Base-by-base conservation (phyloP, 2,113 vertebrate genomes). In the Nothoprocta pentlandii region DNA sequence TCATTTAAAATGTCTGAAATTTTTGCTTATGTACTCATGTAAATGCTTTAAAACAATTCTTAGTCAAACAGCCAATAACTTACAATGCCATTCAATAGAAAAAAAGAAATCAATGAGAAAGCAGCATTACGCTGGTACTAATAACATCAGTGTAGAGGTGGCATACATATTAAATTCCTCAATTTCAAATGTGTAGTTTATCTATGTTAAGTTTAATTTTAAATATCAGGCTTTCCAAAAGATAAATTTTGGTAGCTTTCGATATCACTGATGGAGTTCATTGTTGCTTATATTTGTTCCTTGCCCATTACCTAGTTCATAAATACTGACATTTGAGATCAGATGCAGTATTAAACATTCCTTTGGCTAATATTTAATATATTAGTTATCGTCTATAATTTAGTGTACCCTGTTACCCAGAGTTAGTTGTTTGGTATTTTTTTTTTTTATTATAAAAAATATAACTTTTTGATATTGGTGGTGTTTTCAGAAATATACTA, bases 131-230 rank as follows among this genome's bases (percentile, higher is more conserved):
- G 41, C 10, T 28, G 6, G 17, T 59, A 10, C 13, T 22, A 8
- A 4, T 32, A 64, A 16, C 6, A 22, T 22, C 36, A 36, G 4
- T 3, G 2, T 7, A 74, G 36, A 51, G 13, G 47, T 71, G 22
- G 23, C 10, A 46, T 15, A 47, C 6, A 19, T 1, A 13, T 3
- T 8, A 0, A 21, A 42, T 64, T 91, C 5, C 26, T 8, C 4
- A 61, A 1, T 42, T 76, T 41, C 53, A 41, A n/a, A 23, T 13
- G 4, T 32, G 3, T n/a, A 36, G 22, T 17, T 67, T 23, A 54
- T 30, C 20, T 74, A 12, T 51, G 6, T 53, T 51, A 21, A 46
- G 8, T 44, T 89, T 64, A 75, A 64, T 1, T 9, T 68, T 80
- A 53, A 69, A 64, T 49, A 5, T 36, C n/a, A 59, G 10, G 20